Evolutionary conservation across 2,797 vertebrate species (phyloP).

Genomic region (Sternotherus odoratus): DNA sequence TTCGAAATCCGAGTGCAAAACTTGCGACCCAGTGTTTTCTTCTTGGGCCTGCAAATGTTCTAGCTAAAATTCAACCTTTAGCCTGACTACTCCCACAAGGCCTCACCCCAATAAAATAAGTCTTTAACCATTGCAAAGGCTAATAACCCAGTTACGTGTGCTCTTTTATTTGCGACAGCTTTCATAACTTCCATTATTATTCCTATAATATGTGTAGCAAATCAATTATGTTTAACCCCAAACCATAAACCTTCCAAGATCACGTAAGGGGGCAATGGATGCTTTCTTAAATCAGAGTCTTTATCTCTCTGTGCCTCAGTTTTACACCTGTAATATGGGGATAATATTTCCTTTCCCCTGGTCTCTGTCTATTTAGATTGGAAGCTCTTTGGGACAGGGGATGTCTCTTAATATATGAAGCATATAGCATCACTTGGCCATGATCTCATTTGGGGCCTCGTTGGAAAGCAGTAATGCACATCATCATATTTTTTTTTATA

Average conservation of each 20-base stretch:
- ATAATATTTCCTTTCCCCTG: neutral
- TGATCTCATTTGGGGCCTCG: fast-evolving
- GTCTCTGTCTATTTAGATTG: neutral
- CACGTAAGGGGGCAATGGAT: neutral
- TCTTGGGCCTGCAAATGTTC: neutral
- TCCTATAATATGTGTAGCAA: neutral
- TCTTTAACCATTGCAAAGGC: neutral
- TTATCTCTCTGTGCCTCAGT: neutral
- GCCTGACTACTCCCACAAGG: neutral
- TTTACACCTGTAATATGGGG: neutral
- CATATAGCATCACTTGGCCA: neutral
- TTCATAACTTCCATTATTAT: neutral
- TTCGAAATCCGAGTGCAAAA: neutral
- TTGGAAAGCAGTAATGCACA: neutral
- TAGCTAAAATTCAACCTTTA: neutral
- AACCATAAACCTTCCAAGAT: neutral
- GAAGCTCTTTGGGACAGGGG: neutral
- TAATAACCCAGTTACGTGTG: neutral
- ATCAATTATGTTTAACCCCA: neutral
- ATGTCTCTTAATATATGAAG: neutral
- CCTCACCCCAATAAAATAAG: neutral
- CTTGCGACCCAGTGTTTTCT: neutral
- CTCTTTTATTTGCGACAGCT: neutral
- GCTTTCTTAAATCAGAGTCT: neutral
- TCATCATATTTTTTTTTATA: neutral